These are phyloP conservation scores for Xiphophorus birchmanni DNA, from an alignment of 2,797 vertebrate genomes.

Conservation along the genomic window DNA sequence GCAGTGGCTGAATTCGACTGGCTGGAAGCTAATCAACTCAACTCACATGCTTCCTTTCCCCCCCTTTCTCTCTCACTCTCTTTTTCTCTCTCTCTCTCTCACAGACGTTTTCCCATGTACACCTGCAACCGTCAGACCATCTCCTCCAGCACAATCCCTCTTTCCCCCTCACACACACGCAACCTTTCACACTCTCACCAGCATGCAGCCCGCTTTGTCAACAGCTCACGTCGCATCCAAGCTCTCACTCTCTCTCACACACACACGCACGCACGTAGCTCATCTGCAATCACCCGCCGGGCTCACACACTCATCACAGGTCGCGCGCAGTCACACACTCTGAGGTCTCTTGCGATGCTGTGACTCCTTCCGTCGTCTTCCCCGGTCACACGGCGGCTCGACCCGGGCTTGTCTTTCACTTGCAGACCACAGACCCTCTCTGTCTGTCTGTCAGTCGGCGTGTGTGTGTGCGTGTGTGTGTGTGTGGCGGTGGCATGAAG, in stretches of 20 bases:
- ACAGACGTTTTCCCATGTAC: conserved; percentile 31
- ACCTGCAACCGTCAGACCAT: conserved; percentile 40
- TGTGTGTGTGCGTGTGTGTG: conserved; percentile 53
- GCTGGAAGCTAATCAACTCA: conserved; percentile 64
- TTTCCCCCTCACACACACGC: conserved; percentile 40
- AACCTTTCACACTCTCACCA: conserved; percentile 24
- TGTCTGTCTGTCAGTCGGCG: conserved; percentile 22
- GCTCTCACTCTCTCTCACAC: conserved; percentile 6
- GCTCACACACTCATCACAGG: conserved; percentile 35
- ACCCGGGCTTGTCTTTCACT: conserved; percentile 14
- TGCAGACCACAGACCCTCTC: conserved; percentile 21
- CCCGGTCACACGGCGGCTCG: conserved; percentile 24
- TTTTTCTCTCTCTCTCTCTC: conserved; percentile 29
- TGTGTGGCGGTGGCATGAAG: conserved; percentile 76
- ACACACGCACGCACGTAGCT: conserved; percentile 7
- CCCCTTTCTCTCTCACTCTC: conserved; percentile 31
- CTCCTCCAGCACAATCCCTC: conserved; percentile 41
- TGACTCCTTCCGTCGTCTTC: conserved; percentile 33
- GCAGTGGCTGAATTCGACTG: conserved; percentile 61
- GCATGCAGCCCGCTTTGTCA: conserved; percentile 41
- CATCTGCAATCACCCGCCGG: conserved; percentile 55
- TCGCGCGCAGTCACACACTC: conserved; percentile 39
- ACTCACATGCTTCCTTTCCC: conserved; percentile 50
- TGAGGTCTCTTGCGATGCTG: conserved; percentile 46
- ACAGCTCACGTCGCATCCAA: conserved; percentile 46